Conservation (phyloP, 2,113 vertebrate genomes). For the Cyprinodon variegatus region DNA sequence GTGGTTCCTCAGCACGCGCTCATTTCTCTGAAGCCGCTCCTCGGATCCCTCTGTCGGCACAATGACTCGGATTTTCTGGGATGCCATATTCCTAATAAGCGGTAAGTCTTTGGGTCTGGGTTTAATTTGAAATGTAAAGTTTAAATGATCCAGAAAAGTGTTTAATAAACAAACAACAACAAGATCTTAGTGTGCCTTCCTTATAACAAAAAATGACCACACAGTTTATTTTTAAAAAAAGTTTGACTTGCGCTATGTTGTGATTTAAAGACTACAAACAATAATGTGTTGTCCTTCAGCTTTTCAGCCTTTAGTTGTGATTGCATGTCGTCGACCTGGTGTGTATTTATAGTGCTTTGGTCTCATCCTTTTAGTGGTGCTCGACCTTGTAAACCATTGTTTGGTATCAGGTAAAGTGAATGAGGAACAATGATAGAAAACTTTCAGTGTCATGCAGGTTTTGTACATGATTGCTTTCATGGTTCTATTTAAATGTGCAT, state of each 20-base stretch:
- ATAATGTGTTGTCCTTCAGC: not conserved
- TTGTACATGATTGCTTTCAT: not conserved
- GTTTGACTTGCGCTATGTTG: not conserved
- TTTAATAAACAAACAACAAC: not conserved
- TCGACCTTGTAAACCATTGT: slow-evolving; percentile 59
- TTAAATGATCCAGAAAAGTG: not conserved
- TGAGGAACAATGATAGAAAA: slow-evolving; percentile 18
- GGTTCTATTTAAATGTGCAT: not conserved
- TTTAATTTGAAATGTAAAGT: not conserved
- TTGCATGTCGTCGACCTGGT: slow-evolving; percentile 26
- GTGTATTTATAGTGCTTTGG: slow-evolving; percentile 58
- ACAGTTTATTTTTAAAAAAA: not conserved
- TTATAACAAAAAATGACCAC: not conserved
- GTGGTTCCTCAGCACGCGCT: slow-evolving; percentile 34
- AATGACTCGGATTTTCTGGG: slow-evolving; percentile 81
- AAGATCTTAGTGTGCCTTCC: not conserved
- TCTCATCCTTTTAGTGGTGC: slow-evolving; percentile 64
- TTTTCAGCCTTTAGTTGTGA: slow-evolving; percentile 1
- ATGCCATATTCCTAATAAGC: slow-evolving; percentile 77
- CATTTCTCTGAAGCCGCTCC: slow-evolving; percentile 25
- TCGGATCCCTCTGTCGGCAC: slow-evolving; percentile 34
- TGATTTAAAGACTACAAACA: not conserved
- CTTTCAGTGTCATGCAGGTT: not conserved
- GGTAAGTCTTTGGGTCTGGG: slow-evolving; percentile 63
- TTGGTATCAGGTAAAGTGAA: slow-evolving; percentile 31